Conservation (phyloP, 2,113 vertebrate genomes). For the Ovis aries region DNA sequence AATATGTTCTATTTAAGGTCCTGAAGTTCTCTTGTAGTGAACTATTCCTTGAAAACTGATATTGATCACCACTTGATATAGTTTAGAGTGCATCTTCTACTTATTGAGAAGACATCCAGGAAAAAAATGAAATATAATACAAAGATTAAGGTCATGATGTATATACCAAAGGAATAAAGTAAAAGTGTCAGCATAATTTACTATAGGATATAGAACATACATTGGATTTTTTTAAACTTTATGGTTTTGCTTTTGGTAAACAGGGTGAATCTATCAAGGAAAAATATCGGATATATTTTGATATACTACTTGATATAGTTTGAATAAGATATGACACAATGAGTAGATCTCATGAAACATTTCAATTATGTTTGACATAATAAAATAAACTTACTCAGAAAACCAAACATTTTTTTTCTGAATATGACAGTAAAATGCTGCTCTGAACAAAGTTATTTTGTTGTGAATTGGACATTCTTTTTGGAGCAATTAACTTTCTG, state of each 20-base stretch:
- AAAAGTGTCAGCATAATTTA: not conserved
- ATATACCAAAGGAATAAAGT: not conserved
- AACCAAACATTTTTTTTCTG: not conserved
- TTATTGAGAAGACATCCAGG: not conserved
- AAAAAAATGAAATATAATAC: slow-evolving; percentile 35
- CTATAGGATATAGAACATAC: not conserved
- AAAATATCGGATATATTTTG: not conserved
- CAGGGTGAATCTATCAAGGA: not conserved
- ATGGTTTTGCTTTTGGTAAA: not conserved
- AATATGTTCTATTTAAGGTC: not conserved
- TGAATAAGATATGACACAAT: not conserved
- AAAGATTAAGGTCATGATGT: slow-evolving; percentile 18
- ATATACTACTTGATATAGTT: not conserved
- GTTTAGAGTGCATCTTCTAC: slow-evolving; percentile 54
- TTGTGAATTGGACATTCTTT: not conserved
- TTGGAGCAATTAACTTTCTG: not conserved
- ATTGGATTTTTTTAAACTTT: not conserved
- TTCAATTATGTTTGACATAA: not conserved
- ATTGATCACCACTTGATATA: slow-evolving; percentile 62
- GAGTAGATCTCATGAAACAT: not conserved
- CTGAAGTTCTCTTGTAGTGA: slow-evolving; percentile 20
- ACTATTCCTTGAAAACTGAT: slow-evolving; percentile 65
- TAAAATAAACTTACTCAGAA: not conserved
- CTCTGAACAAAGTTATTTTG: not conserved
- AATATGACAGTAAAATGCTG: not conserved